These are phyloP conservation scores for Catharus minimus DNA, from an alignment of 2,113 vertebrate genomes.

Conservation along the genomic window DNA sequence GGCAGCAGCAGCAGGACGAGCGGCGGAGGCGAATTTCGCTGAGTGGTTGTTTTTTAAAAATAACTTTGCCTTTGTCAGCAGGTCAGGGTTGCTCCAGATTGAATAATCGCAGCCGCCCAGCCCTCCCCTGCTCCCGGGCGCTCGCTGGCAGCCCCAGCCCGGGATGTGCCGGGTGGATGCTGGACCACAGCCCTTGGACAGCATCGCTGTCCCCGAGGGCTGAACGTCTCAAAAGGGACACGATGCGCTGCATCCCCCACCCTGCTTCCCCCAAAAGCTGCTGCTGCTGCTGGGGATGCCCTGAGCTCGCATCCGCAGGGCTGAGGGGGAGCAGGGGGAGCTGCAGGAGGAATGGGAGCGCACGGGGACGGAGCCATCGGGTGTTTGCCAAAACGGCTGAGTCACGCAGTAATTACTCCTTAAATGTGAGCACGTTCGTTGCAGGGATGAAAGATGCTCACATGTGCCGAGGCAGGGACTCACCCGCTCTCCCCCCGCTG, in stretches of 20 bases:
- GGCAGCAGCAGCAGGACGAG: slow-evolving; percentile 41
- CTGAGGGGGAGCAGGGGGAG: rapidly evolving
- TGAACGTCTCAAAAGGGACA: rapidly evolving
- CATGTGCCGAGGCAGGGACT: not conserved
- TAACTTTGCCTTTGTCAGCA: slow-evolving; percentile 74
- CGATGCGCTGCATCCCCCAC: not conserved
- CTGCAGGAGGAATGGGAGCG: not conserved
- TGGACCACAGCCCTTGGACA: not conserved
- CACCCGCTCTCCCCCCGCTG: not conserved
- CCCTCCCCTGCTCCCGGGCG: slow-evolving; percentile 48
- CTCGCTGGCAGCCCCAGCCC: not conserved
- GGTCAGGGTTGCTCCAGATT: slow-evolving; percentile 69
- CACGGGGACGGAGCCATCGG: not conserved
- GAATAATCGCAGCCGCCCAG: slow-evolving; percentile 40
- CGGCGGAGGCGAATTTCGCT: slow-evolving; percentile 51
- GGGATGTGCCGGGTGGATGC: not conserved
- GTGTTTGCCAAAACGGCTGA: not conserved
- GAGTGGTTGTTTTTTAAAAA: slow-evolving; percentile 72
- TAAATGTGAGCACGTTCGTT: not conserved
- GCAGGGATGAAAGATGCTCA: slow-evolving; percentile 37
- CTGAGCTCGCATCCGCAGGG: not conserved
- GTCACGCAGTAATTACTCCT: not conserved
- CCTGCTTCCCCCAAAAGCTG: not conserved
- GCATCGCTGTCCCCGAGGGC: not conserved
- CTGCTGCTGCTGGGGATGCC: not conserved